phyloP scores from a whole-genome alignment of 2,888 invertebrate species.

The Drosophila lacicola region DNA sequence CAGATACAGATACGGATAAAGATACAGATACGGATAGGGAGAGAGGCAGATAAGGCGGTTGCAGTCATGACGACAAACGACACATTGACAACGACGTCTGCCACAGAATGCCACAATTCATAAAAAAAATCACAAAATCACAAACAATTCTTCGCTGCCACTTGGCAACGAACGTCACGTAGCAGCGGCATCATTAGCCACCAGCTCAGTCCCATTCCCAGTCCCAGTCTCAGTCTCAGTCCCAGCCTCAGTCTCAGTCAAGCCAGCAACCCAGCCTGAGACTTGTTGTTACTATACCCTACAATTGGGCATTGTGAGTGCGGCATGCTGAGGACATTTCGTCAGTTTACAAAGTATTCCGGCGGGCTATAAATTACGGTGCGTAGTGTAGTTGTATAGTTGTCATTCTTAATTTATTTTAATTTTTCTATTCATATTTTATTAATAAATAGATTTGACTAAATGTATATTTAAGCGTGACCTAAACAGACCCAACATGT shows the following conservation, averaged over 20 bases:
- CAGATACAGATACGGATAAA: slow-evolving; percentile 19
- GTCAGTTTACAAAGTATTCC: too few relatives aligned
- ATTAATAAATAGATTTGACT: too few relatives aligned
- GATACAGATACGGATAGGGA: slow-evolving; percentile 25
- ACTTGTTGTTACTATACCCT: slow-evolving; percentile 30
- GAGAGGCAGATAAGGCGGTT: slow-evolving; percentile 25
- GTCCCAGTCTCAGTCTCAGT: slow-evolving; percentile 11
- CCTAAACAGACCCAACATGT: too few relatives aligned
- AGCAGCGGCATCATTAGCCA: slow-evolving; percentile 77
- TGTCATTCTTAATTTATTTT: too few relatives aligned
- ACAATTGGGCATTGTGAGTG: background rate
- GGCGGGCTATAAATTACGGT: too few relatives aligned
- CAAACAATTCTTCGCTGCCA: slow-evolving; percentile 69
- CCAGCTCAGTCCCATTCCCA: slow-evolving; percentile 34
- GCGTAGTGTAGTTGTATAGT: too few relatives aligned
- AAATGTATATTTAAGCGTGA: too few relatives aligned
- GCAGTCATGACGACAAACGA: slow-evolving; percentile 41
- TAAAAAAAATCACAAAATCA: slow-evolving; percentile 54
- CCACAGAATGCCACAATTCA: slow-evolving; percentile 72
- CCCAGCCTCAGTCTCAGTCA: slow-evolving; percentile 10
- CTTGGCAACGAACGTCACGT: slow-evolving; percentile 78
- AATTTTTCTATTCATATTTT: too few relatives aligned
- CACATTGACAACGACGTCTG: slow-evolving; percentile 41
- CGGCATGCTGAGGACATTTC: background rate
- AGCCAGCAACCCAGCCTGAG: slow-evolving; percentile 20